Percentiles rank a stretch among this genome's conserved stretches.
Conservation (phyloP, 2,113 vertebrate species). For the Girardinichthys multiradiatus region DNA sequence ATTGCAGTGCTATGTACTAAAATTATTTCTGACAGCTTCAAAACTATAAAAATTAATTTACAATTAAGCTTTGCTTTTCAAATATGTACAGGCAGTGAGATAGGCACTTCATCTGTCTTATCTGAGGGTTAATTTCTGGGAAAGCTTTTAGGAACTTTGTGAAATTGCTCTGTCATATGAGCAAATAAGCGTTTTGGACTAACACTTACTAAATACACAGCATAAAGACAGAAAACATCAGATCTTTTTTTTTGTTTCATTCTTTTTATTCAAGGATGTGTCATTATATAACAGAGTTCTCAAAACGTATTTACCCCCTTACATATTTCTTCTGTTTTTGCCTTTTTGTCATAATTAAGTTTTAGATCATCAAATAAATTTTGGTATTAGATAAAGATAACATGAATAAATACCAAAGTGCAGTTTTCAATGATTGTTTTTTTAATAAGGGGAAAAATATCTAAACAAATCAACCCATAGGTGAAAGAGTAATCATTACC, state of each 20-base stretch:
- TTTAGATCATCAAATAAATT: background rate
- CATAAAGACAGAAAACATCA: background rate
- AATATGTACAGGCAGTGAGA: constrained; percentile 10
- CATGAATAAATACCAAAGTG: background rate
- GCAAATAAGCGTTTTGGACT: constrained; percentile 15
- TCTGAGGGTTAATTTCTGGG: constrained; percentile 28
- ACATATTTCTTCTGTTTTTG: background rate
- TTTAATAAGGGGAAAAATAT: background rate
- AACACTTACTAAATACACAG: constrained; percentile 11
- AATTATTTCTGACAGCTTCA: background rate
- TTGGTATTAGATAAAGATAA: background rate
- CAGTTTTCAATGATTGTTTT: background rate
- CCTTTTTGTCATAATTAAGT: too few species aligned
- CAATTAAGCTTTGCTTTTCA: background rate
- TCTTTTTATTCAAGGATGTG: background rate
- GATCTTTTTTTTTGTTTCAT: background rate
- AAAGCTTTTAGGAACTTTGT: constrained; percentile 16
- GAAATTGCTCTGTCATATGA: constrained; percentile 8
- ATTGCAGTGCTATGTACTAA: background rate
- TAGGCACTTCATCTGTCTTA: constrained; percentile 30
- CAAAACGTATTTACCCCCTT: background rate
- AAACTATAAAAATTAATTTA: background rate
- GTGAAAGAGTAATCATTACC: background rate
- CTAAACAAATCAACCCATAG: background rate
- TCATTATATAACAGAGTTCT: background rate